A percentile compares a stretch with the other conserved stretches of the same genome.
phyloP scores from a whole-genome alignment of 1,140 invertebrate species.

The Coelopa frigida region DNA sequence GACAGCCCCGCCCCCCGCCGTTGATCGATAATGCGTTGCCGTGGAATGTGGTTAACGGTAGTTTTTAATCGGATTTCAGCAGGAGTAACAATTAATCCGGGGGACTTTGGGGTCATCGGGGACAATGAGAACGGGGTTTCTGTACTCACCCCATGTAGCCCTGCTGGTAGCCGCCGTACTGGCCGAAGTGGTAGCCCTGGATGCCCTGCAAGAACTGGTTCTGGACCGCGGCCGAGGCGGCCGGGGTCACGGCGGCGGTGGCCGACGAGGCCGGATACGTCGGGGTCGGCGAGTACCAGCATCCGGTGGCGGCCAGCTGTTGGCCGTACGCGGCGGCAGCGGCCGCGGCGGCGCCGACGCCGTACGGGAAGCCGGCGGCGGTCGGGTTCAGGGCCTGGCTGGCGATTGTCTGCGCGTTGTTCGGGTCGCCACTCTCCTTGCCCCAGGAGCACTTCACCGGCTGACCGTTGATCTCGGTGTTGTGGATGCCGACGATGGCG shows the following conservation, averaged over 20 bases:
- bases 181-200: conserved; percentile 70
- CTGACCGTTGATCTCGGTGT: conserved; percentile 93
- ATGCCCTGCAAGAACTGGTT: conserved; percentile 72
- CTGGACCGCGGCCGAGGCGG: conserved; percentile 49
- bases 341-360: conserved; percentile 36
- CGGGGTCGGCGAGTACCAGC: conserved; percentile 66
- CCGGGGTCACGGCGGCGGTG: conserved; percentile 49
- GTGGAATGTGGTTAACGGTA: too few relatives aligned
- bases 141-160: conserved; percentile 66
- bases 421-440: conserved; percentile 90
- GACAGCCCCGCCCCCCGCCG: too few relatives aligned
- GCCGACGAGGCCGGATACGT: conserved; percentile 53
- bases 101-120: too few relatives aligned
- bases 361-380: conserved; percentile 39
- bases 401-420: conserved; percentile 65
- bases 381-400: conserved; percentile 48
- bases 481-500: conserved; percentile 95
- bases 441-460: conserved; percentile 99
- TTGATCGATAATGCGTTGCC: too few relatives aligned
- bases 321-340: conserved; percentile 42
- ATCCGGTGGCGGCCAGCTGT: conserved; percentile 48
- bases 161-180: conserved; percentile 71
- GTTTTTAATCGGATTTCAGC: too few relatives aligned
- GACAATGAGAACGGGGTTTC: too few relatives aligned
- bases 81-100: too few relatives aligned